phyloP scores from a whole-genome alignment of 2,113 vertebrate genomes.

The Nibea albiflora region DNA sequence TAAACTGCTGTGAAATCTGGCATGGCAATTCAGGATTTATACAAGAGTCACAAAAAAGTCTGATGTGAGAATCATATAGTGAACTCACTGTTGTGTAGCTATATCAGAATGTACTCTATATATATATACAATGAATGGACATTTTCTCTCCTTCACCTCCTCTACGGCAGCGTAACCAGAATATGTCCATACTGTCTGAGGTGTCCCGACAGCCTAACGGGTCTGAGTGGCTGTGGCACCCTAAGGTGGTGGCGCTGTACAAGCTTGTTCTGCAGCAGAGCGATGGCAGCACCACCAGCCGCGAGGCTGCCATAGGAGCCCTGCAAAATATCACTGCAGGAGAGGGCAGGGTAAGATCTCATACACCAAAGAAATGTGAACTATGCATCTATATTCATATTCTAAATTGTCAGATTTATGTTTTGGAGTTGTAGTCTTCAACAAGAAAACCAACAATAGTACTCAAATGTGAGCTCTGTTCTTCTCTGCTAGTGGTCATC shows the following conservation, averaged over 20 bases:
- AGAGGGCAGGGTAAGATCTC: conserved; percentile 87
- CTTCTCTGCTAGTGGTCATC: conserved; percentile 87
- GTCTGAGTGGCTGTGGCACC: conserved; percentile 97
- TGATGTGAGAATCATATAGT: not conserved
- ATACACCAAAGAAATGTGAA: not conserved
- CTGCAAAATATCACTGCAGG: conserved; percentile 96
- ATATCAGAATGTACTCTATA: not conserved
- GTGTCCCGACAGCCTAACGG: conserved; percentile 92
- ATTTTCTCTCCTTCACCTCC: not conserved
- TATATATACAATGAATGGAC: not conserved
- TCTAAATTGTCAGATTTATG: not conserved
- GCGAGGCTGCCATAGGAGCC: conserved; percentile 90
- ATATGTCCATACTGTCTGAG: conserved; percentile 89
- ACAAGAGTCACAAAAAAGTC: not conserved
- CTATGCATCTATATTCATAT: not conserved
- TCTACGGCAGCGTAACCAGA: conserved; percentile 83
- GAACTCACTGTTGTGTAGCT: not conserved
- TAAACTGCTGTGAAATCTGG: not conserved
- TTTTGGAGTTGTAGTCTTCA: not conserved
- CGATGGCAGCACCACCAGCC: conserved; percentile 85
- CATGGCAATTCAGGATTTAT: not conserved
- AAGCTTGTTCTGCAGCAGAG: conserved; percentile 90
- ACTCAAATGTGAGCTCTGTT: not conserved
- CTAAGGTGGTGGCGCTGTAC: conserved; percentile 90
- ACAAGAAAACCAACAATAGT: not conserved